These are phyloP conservation scores for Nycticorax nycticorax DNA, from an alignment of 2,113 vertebrate species.

Conservation along the genomic window DNA sequence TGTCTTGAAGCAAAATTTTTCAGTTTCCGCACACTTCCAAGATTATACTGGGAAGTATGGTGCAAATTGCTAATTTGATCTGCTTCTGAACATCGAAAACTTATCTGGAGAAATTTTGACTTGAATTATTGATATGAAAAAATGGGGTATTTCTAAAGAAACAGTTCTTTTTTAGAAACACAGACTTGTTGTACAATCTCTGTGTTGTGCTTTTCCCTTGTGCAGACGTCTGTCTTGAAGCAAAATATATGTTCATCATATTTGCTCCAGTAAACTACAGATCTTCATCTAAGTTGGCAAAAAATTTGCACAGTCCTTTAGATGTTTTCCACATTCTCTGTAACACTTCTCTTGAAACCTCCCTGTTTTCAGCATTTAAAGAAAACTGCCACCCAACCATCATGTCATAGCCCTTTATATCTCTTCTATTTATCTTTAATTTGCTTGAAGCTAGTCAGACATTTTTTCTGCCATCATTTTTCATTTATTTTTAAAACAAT, in stretches of 20 bases:
- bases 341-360: not conserved
- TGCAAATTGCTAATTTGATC: not conserved
- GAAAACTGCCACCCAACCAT: not conserved
- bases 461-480: not conserved
- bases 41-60: not conserved
- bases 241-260: not conserved
- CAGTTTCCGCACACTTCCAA: not conserved
- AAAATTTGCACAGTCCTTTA: not conserved
- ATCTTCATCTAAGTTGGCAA: not conserved
- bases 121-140: not conserved
- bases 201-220: not conserved
- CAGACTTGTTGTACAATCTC: not conserved
- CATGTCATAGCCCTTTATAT: not conserved
- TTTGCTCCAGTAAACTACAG: not conserved
- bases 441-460: not conserved
- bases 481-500: not conserved
- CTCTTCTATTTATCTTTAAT: not conserved
- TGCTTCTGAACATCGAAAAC: not conserved
- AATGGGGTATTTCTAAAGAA: not conserved
- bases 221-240: not conserved
- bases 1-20: not conserved
- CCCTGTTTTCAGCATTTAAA: not conserved
- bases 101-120: not conserved
- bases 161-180: not conserved
- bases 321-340: not conserved